Conservation (phyloP, 2,888 invertebrate genomes). For the Hofmannophila pseudospretella region DNA sequence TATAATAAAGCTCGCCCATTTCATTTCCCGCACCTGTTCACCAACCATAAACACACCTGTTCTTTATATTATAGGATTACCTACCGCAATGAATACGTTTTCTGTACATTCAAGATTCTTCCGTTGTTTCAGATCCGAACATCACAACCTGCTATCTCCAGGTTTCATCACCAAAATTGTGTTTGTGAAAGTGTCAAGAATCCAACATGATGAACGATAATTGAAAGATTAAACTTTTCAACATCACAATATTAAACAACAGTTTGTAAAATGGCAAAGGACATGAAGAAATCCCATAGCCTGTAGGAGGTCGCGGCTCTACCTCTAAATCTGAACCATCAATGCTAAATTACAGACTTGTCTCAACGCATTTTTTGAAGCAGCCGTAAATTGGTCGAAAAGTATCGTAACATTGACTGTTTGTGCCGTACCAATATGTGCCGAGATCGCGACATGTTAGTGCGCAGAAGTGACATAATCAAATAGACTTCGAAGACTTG, state of each 20-base stretch:
- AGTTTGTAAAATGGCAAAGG: not conserved
- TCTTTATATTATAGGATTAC: too few relatives aligned
- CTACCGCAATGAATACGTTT: too few relatives aligned
- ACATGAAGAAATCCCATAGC: conserved; percentile 32
- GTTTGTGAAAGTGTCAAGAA: conserved; percentile 3
- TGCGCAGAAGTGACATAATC: conserved; percentile 60
- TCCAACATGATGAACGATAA: conserved; percentile 61
- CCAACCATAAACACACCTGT: too few relatives aligned
- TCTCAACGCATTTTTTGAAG: conserved; percentile 94
- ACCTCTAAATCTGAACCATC: conserved; percentile 52
- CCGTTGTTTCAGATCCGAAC: conserved; percentile 1
- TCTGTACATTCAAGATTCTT: too few relatives aligned
- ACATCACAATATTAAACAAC: not conserved
- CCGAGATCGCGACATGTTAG: conserved; percentile 86
- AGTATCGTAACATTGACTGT: conserved; percentile 33
- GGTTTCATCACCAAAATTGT: not conserved
- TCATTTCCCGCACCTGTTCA: too few relatives aligned
- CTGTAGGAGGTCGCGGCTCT: conserved; percentile 49
- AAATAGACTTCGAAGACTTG: conserved; percentile 48
- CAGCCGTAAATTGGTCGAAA: conserved; percentile 85
- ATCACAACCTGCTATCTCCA: not conserved
- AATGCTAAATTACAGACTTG: conserved; percentile 95
- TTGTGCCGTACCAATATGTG: conserved; percentile 79
- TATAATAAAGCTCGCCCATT: too few relatives aligned
- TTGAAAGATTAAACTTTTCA: conserved; percentile 27